A percentile compares a stretch with the other conserved stretches of the same genome.
Conservation (phyloP, 2,113 vertebrate species). For the Mormyrus iriodes region DNA sequence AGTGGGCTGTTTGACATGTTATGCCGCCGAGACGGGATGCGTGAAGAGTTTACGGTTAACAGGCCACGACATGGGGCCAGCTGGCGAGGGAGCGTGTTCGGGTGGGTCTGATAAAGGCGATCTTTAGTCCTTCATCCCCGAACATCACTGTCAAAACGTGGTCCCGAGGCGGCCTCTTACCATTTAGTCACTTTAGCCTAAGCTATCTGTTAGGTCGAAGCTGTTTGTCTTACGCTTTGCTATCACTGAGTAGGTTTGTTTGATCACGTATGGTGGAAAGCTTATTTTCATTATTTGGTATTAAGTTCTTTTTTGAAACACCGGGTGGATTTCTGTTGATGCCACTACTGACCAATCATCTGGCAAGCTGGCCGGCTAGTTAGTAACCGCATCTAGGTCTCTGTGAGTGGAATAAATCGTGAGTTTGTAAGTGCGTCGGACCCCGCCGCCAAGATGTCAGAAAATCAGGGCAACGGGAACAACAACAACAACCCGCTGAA, state of each 20-base stretch:
- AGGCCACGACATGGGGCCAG: constrained; percentile 13
- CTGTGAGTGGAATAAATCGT: background rate
- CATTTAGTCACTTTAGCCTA: background rate
- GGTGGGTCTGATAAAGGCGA: background rate
- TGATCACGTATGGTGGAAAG: background rate
- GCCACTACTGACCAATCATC: background rate
- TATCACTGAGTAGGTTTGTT: background rate
- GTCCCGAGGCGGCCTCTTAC: background rate
- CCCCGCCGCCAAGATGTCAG: constrained; percentile 67
- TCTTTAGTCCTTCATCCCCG: background rate
- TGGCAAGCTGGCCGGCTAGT: background rate
- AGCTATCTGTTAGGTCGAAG: background rate
- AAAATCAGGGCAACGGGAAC: constrained; percentile 70
- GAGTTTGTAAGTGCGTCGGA: background rate
- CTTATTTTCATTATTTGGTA: background rate
- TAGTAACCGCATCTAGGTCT: background rate
- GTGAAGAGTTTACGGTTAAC: constrained; percentile 1
- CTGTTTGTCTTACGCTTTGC: background rate
- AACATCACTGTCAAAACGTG: background rate
- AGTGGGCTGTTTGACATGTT: background rate
- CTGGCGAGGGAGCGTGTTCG: background rate
- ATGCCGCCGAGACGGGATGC: background rate
- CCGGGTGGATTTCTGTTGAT: background rate
- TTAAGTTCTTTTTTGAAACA: background rate
- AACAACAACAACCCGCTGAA: constrained; percentile 41